Base-by-base conservation (phyloP, 1,140 invertebrate genomes). In the Micrasema longulum region DNA sequence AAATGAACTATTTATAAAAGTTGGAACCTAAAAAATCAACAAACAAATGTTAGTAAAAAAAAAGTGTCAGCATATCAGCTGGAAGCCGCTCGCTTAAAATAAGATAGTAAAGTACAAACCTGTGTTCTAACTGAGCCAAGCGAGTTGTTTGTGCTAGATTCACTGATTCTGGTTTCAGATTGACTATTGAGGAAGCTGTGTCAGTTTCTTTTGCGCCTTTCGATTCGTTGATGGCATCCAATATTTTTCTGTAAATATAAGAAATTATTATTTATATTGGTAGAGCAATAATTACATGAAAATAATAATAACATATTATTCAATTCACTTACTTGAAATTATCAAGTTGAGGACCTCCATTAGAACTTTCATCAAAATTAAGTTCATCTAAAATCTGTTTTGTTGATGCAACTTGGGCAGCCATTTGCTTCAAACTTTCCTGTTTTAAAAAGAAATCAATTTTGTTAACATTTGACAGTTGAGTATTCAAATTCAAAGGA, bases 121-220 rank as follows among this genome's bases (percentile, higher is more conserved):
- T 86, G 76, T 91, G 88, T 81, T 94, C 92, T 1, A 94, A 81
- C 68, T 89, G 87, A 10, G 91, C 88, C 71, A 94, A 87, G 76
- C 90, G 87, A 4, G 91, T 88, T 12, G 90, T 90, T 73, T 92
- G 89, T 7, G 87, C 87, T n/a, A 95, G 85, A 78, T 91, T 90
- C 0, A 71, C 77, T 10, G 82, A 79, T 63, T 84, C 82, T 3
- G 84, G 83, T 55, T 82, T 84, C 45, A 85, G 71, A 69, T 85
- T 85, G 11, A 85, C 76, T 65, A 85, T 80, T 0, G 87, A 82
- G 0, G 87, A 86, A 0, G 86, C 69, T 0, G 78, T 69, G 2
- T 85, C 84, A 10, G 84, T 74, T 23, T 55, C 68, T 36, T 22
- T 55, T 48, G 20, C 31, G 38, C 41, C 70, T 69, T 73, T 73